Evolutionary conservation across 2,888 invertebrate species (phyloP).

Genomic region (Tiliacea aurago): DNA sequence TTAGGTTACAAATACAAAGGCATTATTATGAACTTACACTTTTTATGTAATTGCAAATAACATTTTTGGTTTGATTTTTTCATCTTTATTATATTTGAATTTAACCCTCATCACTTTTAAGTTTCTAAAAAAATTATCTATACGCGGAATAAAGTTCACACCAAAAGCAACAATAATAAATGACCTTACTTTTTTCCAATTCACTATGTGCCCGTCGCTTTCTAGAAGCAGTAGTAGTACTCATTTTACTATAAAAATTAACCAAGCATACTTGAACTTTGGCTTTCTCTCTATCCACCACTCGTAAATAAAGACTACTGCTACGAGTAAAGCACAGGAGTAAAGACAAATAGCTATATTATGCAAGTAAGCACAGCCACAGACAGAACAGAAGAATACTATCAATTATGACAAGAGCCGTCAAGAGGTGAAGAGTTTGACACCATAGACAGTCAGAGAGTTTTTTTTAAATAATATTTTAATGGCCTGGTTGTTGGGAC

Average conservation of each 20-base stretch:
- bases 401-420: no score
- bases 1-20: constrained; percentile 20
- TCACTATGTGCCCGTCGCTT: constrained; percentile 64
- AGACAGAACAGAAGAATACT: no score
- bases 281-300: neutral
- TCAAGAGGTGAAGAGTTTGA: no score
- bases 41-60: neutral
- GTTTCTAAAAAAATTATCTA: neutral
- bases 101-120: neutral
- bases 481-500: no score
- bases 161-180: neutral
- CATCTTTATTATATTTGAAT: neutral
- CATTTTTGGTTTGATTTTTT: neutral
- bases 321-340: no score
- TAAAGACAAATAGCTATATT: no score
- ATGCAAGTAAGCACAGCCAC: no score
- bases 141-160: neutral
- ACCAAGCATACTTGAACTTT: neutral
- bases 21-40: neutral
- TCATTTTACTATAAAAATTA: constrained; percentile 35
- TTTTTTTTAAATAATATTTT: no score
- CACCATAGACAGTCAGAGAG: no score
- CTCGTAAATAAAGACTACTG: neutral
- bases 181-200: constrained; percentile 60
- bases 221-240: constrained; percentile 48